Percentiles rank a stretch among this genome's conserved stretches.
phyloP scores from a whole-genome alignment of 1,140 invertebrate genomes.

The Battus philenor region DNA sequence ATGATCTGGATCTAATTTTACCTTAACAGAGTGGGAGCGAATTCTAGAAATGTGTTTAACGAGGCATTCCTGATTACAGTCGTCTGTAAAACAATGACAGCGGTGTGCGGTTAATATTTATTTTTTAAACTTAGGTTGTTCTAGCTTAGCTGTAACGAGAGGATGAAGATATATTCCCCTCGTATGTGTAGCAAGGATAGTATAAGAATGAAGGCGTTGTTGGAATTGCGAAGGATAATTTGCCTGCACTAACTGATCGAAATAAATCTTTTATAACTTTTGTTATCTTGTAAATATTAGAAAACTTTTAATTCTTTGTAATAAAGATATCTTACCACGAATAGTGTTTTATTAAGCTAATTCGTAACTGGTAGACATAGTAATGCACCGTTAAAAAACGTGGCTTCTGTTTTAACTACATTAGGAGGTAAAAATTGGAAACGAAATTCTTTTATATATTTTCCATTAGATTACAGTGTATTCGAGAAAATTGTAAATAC shows the following conservation, averaged over 20 bases:
- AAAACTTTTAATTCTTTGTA: constrained; percentile 55
- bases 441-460: too few species aligned
- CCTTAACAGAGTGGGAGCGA: background rate
- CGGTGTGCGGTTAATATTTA: constrained; percentile 52
- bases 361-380: too few species aligned
- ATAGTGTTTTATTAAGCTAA: constrained; percentile 39
- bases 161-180: constrained; percentile 27
- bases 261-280: constrained; percentile 40
- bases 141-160: constrained; percentile 33
- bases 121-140: constrained; percentile 49
- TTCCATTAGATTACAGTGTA: too few species aligned
- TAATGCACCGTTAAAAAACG: too few species aligned
- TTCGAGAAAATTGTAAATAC: too few species aligned
- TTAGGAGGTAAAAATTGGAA: too few species aligned
- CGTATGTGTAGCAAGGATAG: constrained; percentile 20
- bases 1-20: background rate
- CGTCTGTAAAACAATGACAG: constrained; percentile 33
- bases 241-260: constrained; percentile 18
- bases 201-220: constrained; percentile 3
- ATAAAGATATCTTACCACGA: constrained; percentile 59
- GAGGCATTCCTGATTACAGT: constrained; percentile 42
- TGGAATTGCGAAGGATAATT: constrained; percentile 15
- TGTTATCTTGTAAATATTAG: constrained; percentile 62
- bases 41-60: background rate
- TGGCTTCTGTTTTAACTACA: too few species aligned